phyloP scores from a whole-genome alignment of 2,888 invertebrate genomes.

The Netelia melanura region DNA sequence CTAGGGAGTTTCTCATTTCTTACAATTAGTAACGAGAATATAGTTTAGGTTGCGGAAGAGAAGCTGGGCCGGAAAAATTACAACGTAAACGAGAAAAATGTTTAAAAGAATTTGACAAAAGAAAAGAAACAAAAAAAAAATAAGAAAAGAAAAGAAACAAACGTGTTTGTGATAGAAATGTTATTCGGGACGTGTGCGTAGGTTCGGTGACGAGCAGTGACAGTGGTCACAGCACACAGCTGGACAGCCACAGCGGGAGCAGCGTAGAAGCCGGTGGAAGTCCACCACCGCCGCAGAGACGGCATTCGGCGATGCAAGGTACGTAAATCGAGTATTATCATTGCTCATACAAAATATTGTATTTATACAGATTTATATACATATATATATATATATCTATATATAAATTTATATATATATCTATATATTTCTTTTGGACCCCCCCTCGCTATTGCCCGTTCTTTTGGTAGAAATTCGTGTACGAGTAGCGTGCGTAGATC shows the following conservation, averaged over 20 bases:
- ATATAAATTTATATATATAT: constrained; percentile 17
- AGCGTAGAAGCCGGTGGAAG: constrained; percentile 86
- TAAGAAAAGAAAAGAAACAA: constrained; percentile 66
- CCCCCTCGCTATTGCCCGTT: constrained; percentile 55
- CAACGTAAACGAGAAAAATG: not conserved
- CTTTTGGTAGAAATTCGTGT: constrained; percentile 59
- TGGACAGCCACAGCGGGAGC: constrained; percentile 88
- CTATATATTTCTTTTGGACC: constrained; percentile 16
- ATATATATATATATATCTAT: constrained; percentile 23
- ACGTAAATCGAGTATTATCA: constrained; percentile 75
- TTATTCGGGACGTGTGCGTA: constrained; percentile 83
- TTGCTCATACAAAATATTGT: not conserved
- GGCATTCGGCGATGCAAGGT: constrained; percentile 86
- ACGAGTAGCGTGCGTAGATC: constrained; percentile 62
- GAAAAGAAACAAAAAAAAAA: constrained; percentile 11
- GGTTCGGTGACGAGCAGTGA: constrained; percentile 97
- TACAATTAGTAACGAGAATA: too few relatives aligned
- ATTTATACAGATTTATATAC: not conserved
- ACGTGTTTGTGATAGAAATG: constrained; percentile 83
- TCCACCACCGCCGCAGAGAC: constrained; percentile 86
- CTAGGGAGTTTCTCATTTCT: too few relatives aligned
- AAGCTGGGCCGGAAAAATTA: constrained; percentile 17
- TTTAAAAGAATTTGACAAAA: not conserved
- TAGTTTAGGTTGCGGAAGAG: not conserved
- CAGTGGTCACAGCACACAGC: constrained; percentile 94